A percentile compares a stretch with the other conserved stretches of the same genome.
Conservation (phyloP, 2,888 invertebrate species). For the Glaucopsyche alexis region DNA sequence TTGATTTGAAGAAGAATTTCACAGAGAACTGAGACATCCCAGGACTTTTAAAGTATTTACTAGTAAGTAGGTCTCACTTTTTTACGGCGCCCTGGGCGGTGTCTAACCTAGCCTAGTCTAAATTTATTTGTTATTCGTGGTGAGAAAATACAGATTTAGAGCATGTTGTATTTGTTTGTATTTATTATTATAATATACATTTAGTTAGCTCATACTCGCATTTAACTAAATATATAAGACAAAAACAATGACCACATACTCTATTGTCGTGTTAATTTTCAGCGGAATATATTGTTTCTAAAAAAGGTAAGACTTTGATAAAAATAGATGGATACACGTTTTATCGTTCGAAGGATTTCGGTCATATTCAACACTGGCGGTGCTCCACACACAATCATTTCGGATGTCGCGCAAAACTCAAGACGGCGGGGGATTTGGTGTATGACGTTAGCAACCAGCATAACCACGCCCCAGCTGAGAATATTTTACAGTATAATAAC, state of each 20-base stretch:
- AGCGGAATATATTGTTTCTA: conserved; percentile 41
- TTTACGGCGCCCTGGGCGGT: no score
- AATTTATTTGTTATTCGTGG: background rate
- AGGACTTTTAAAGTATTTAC: no score
- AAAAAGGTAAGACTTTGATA: conserved; percentile 43
- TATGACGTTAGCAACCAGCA: conserved; percentile 32
- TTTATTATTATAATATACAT: no score
- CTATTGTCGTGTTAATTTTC: conserved; percentile 30
- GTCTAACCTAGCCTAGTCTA: no score
- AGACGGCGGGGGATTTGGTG: conserved; percentile 40
- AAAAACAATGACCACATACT: background rate
- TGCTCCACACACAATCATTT: conserved; percentile 43
- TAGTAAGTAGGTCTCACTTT: no score
- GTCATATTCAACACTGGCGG: conserved; percentile 39
- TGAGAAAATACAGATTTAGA: background rate
- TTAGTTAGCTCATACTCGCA: no score
- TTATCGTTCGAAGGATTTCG: conserved; percentile 26
- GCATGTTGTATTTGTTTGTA: background rate
- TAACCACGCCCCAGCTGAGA: conserved; percentile 10
- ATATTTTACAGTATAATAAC: background rate
- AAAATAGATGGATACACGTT: conserved; percentile 40
- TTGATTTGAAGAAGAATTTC: no score
- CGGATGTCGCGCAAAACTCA: conserved; percentile 45
- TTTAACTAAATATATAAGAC: no score
- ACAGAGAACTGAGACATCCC: no score